These are phyloP conservation scores for Glossophaga mutica DNA, from an alignment of 2,797 vertebrate species.

Conservation along the genomic window DNA sequence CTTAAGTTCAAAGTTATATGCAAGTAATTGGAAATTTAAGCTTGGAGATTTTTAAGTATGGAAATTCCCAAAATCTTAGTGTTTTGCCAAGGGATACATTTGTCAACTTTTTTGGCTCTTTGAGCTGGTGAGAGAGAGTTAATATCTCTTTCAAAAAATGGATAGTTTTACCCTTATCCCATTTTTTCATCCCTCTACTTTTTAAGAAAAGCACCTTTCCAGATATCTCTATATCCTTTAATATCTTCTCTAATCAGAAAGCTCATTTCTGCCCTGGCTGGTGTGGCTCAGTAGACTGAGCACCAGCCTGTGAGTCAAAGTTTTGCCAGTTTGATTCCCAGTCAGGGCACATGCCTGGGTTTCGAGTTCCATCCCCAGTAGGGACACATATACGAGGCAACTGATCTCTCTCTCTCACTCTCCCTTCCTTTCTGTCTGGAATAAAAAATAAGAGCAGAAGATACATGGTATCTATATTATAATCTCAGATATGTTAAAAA, in stretches of 20 bases:
- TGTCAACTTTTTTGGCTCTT: not conserved
- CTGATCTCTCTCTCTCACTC: no score
- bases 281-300: no score
- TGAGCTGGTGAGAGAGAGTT: not conserved
- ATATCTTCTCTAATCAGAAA: slow-evolving; percentile 31
- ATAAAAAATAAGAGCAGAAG: not conserved
- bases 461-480: not conserved
- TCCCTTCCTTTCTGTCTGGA: not conserved
- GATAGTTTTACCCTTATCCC: not conserved
- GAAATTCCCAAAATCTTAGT: not conserved
- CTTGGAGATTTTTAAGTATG: not conserved
- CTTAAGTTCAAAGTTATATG: not conserved
- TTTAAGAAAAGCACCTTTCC: not conserved
- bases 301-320: no score
- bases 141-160: not conserved
- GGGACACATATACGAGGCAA: not conserved
- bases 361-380: not conserved
- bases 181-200: not conserved
- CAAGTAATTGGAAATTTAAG: not conserved
- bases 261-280: not conserved
- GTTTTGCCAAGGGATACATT: not conserved
- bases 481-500: not conserved
- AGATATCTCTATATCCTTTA: not conserved
- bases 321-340: no score
- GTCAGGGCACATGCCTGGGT: no score